Evolutionary conservation across 1,140 invertebrate species (phyloP), one percentile per base, ranked within the genome.

Genomic region (Cheumatopsyche charites): DNA sequence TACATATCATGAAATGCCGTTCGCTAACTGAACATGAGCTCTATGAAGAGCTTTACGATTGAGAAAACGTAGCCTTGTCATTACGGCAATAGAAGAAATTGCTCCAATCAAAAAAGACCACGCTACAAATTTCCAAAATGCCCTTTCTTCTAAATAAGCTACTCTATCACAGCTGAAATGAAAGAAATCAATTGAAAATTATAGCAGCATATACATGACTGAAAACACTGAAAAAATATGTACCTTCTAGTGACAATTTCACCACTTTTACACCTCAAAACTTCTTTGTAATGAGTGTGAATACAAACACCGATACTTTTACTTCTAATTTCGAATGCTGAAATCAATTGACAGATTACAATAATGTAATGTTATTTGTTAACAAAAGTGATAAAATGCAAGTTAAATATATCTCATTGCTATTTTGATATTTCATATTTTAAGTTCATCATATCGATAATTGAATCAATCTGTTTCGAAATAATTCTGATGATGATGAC

Each of bases 101-200:
- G 90, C 73, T 9, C 89, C 89, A 29, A 90, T 66, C 0, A 88
- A 79, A 77, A 94, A 90, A 81, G 91, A 90, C 72, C 90, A 87
- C 12, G 86, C 86, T 78, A 94, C 90, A 80, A 97, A 96, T 77
- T 92, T 90, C 88, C 94, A 94, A 82, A 93, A 97, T 49, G 89
- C 87, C 67, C 86, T 82, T 79, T 93, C 91, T 77, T 93, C 91
- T 29, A 92, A 84, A 83, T 89, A 91, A 15, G 86, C 88, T 13
- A 90, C 88, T 74, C 83, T 85, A 74, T 90, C 89, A 78, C 90
- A 91, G 78, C 89, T 87, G 75, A 70, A 87, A 83, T 65, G 73
- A 43, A 55, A 1, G 41, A 25, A 19, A 17, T 45, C 11, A 19
- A 65, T 15, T 45, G 21, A 66, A 62, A 29, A 43, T 23, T 3